Evolutionary conservation across 2,113 vertebrate genomes (phyloP).

Genomic region (Oreochromis tanganicae): DNA sequence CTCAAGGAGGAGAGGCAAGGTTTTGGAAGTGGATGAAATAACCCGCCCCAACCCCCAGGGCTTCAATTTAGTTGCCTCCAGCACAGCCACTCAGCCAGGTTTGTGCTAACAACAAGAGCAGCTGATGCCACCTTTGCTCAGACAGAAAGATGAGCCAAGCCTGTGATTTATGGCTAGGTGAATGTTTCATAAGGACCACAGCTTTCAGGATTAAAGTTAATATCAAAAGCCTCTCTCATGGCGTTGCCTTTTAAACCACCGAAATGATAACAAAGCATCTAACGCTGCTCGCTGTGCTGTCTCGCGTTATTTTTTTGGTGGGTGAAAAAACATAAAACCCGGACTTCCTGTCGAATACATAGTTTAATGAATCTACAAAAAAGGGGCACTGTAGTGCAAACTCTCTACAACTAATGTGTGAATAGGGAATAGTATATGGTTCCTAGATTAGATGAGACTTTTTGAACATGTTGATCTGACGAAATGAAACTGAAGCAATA

Average conservation of each 20-base stretch:
- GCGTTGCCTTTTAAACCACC: not conserved
- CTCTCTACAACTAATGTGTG: not conserved
- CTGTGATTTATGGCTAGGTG: not conserved
- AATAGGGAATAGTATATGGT: not conserved
- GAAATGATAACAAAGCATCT: not conserved
- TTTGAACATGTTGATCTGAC: not conserved
- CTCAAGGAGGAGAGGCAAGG: constrained; percentile 11
- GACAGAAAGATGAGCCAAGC: not conserved
- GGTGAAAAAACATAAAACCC: not conserved
- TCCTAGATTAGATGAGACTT: not conserved
- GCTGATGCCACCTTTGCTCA: constrained; percentile 36
- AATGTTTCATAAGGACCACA: not conserved
- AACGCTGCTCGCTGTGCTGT: not conserved
- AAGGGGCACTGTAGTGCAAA: not conserved
- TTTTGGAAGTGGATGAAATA: constrained; percentile 50
- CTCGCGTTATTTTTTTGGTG: not conserved
- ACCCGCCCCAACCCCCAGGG: not conserved
- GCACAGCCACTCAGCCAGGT: constrained; percentile 13
- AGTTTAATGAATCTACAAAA: not conserved
- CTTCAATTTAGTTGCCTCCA: constrained; percentile 27
- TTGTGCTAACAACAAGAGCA: constrained; percentile 21
- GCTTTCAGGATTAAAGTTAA: not conserved
- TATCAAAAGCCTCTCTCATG: not conserved
- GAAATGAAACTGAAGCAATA: not conserved
- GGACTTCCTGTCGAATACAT: not conserved